phyloP scores from a whole-genome alignment of 2,888 invertebrate genomes.

The Ectropis crepuscularia region DNA sequence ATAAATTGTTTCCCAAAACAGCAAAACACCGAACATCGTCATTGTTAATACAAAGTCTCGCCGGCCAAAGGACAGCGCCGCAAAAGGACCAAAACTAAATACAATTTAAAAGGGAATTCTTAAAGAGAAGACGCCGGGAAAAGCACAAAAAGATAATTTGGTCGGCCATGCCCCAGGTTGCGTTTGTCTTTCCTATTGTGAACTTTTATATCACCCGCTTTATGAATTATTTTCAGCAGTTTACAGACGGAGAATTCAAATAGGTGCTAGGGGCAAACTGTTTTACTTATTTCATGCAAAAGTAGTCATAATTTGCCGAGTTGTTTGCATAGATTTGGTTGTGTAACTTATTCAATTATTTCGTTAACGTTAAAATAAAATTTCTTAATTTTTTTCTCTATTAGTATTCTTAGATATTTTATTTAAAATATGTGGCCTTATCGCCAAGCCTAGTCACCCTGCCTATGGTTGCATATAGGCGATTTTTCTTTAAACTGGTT shows the following conservation, averaged over 20 bases:
- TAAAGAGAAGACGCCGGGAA: conserved; percentile 73
- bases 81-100: conserved; percentile 78
- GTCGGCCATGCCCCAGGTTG: conserved; percentile 58
- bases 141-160: conserved; percentile 79
- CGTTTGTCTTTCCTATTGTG: conserved; percentile 82
- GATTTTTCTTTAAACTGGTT: no score
- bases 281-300: conserved; percentile 1
- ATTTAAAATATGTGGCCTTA: no score
- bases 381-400: no score
- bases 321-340: no score
- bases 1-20: conserved; percentile 6
- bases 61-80: conserved; percentile 70
- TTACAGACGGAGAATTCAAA: conserved; percentile 73
- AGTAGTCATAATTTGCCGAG: no score
- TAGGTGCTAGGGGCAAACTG: conserved; percentile 54
- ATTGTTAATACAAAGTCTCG: conserved; percentile 70
- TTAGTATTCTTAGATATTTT: no score
- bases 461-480: no score
- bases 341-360: no score
- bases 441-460: no score
- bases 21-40: conserved; percentile 22
- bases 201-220: conserved; percentile 80
- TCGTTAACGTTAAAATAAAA: no score
- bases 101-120: conserved; percentile 84
- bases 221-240: conserved; percentile 81